Evolutionary conservation across 2,113 vertebrate species (phyloP).

Genomic region (Melozone crissalis): DNA sequence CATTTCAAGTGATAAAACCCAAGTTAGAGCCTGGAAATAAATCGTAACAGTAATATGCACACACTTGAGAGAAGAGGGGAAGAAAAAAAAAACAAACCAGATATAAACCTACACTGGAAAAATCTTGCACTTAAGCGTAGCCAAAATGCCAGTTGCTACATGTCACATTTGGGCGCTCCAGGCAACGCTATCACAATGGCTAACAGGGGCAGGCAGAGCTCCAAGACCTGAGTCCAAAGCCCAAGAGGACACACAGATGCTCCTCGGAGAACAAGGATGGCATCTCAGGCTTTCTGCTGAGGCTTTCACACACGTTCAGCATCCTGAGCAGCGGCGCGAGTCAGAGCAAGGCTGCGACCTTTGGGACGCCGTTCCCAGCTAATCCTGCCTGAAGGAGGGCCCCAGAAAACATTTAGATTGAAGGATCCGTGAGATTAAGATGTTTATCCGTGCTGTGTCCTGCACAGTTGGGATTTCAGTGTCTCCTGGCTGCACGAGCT

Average conservation of each 20-base stretch:
- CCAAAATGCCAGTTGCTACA: slow-evolving; percentile 58
- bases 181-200: slow-evolving; percentile 62
- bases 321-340: neutral
- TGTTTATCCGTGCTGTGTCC: slow-evolving; percentile 45
- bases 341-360: slow-evolving; percentile 1
- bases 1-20: slow-evolving; percentile 47
- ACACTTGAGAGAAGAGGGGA: neutral
- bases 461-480: neutral
- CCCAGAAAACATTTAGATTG: slow-evolving; percentile 28
- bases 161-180: slow-evolving; percentile 33
- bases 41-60: slow-evolving; percentile 8
- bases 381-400: slow-evolving; percentile 34
- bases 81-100: neutral
- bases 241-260: slow-evolving; percentile 41
- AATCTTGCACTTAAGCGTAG: slow-evolving; percentile 47
- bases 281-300: slow-evolving; percentile 52
- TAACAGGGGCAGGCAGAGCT: slow-evolving; percentile 48
- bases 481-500: slow-evolving; percentile 18
- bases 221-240: slow-evolving; percentile 29
- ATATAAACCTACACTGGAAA: slow-evolving; percentile 56
- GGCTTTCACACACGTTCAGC: slow-evolving; percentile 14
- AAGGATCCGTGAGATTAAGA: slow-evolving; percentile 45
- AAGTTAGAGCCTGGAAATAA: slow-evolving; percentile 44
- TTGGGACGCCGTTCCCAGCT: neutral
- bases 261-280: slow-evolving; percentile 3